phyloP scores from a whole-genome alignment of 2,888 invertebrate genomes.

The Spicauda simplicius region DNA sequence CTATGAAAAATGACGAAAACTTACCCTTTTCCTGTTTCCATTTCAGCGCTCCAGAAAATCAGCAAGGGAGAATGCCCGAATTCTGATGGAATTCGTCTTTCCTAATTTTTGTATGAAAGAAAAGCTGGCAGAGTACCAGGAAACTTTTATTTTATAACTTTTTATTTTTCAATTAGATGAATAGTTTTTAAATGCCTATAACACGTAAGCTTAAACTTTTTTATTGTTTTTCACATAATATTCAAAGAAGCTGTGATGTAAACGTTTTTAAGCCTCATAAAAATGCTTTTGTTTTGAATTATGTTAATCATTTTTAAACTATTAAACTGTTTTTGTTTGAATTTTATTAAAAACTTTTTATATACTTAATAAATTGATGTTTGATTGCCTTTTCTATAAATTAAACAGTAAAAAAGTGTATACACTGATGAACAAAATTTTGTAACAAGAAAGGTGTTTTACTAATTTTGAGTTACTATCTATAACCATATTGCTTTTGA shows the following conservation, averaged over 20 bases:
- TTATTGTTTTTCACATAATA: constrained; percentile 33
- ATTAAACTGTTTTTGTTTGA: background rate
- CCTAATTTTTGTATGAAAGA: constrained; percentile 54
- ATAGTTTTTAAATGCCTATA: background rate
- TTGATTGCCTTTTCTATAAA: background rate
- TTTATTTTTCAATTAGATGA: constrained; percentile 8
- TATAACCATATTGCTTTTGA: too few species aligned
- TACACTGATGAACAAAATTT: too few species aligned
- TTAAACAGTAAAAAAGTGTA: too few species aligned
- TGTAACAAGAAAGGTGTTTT: too few species aligned
- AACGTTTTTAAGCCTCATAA: constrained; percentile 15
- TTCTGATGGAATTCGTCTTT: constrained; percentile 86
- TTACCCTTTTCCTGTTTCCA: constrained; percentile 42
- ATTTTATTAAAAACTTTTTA: background rate
- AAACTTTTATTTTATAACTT: background rate
- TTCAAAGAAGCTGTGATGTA: constrained; percentile 62
- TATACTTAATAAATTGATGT: background rate
- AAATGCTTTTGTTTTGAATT: constrained; percentile 13
- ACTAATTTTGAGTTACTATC: too few species aligned
- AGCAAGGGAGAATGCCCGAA: constrained; percentile 87
- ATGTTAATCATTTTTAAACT: background rate
- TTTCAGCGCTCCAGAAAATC: constrained; percentile 83
- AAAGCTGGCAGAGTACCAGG: background rate
- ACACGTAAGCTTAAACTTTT: constrained; percentile 5
- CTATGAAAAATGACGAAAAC: too few species aligned